These are phyloP conservation scores for Sylvicola cinctus DNA, from an alignment of 2,888 invertebrate species.

Conservation along the genomic window DNA sequence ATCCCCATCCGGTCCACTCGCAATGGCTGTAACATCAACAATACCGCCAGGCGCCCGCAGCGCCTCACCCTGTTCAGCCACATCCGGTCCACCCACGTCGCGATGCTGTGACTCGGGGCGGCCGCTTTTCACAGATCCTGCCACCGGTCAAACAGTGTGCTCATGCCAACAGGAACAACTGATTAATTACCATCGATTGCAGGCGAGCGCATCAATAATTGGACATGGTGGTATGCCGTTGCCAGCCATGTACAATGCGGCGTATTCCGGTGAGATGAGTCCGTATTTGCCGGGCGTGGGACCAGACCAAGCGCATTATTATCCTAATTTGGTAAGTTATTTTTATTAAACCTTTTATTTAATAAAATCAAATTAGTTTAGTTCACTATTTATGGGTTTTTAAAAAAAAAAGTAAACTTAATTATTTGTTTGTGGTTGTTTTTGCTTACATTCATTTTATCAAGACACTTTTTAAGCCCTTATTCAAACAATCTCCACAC, in stretches of 20 bases:
- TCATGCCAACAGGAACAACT: conserved; percentile 42
- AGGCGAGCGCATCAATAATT: conserved; percentile 31
- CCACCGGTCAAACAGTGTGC: conserved; percentile 74
- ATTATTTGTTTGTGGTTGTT: too few relatives aligned
- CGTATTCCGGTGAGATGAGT: conserved; percentile 54
- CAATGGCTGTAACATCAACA: conserved; percentile 29
- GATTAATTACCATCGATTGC: conserved; percentile 46
- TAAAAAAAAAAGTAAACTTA: too few relatives aligned
- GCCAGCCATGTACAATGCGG: conserved; percentile 53
- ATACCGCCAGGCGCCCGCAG: conserved; percentile 31
- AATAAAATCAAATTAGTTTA: too few relatives aligned
- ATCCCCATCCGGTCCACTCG: conserved; percentile 38
- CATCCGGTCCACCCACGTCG: conserved; percentile 25
- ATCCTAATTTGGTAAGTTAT: conserved; percentile 60
- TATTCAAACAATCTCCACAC: too few relatives aligned
- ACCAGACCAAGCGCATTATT: conserved; percentile 71
- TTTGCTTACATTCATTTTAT: too few relatives aligned
- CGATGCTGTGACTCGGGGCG: conserved; percentile 85
- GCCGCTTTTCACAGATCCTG: conserved; percentile 74
- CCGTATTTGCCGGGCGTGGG: conserved; percentile 63
- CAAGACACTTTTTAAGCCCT: too few relatives aligned
- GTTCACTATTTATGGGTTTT: too few relatives aligned
- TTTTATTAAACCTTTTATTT: conserved; percentile 8
- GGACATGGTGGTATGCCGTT: conserved; percentile 47
- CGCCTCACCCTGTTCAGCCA: conserved; percentile 30